Conservation (phyloP, 2,113 vertebrate species). For the Neofelis nebulosa region DNA sequence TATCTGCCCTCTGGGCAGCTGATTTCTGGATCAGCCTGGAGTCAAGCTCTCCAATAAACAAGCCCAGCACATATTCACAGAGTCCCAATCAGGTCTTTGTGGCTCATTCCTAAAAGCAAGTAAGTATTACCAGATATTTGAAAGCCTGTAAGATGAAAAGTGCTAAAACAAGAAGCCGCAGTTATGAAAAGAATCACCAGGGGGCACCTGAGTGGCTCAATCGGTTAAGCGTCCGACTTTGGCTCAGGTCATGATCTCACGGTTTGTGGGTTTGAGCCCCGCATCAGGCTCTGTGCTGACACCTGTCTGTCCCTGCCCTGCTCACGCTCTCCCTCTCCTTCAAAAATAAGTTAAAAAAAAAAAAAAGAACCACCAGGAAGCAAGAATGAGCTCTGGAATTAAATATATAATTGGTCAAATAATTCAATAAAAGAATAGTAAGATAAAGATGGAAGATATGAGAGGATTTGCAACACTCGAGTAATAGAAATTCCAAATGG, state of each 20-base stretch:
- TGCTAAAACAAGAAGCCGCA: neutral
- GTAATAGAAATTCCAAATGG: neutral
- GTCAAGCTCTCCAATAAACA: neutral
- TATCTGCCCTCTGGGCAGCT: neutral
- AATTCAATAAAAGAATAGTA: neutral
- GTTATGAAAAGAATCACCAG: neutral
- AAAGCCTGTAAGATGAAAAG: neutral
- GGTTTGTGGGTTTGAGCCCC: too few species aligned
- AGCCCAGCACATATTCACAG: neutral
- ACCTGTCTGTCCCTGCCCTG: too few species aligned
- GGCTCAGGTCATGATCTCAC: too few species aligned
- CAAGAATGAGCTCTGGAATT: neutral
- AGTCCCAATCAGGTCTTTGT: neutral
- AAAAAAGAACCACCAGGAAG: neutral
- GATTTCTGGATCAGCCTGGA: neutral
- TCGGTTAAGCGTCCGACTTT: too few species aligned
- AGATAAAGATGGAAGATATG: neutral
- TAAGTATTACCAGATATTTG: neutral
- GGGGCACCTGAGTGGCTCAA: too few species aligned
- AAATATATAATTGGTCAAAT: neutral
- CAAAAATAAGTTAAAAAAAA: too few species aligned
- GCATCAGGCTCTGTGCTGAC: too few species aligned
- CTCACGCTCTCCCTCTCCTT: too few species aligned
- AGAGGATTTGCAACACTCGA: neutral
- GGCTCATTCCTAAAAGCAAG: neutral